Percentiles rank a stretch among this genome's conserved stretches.
Conservation (phyloP, 2,888 invertebrate genomes). For the Brachyopa scutellaris region DNA sequence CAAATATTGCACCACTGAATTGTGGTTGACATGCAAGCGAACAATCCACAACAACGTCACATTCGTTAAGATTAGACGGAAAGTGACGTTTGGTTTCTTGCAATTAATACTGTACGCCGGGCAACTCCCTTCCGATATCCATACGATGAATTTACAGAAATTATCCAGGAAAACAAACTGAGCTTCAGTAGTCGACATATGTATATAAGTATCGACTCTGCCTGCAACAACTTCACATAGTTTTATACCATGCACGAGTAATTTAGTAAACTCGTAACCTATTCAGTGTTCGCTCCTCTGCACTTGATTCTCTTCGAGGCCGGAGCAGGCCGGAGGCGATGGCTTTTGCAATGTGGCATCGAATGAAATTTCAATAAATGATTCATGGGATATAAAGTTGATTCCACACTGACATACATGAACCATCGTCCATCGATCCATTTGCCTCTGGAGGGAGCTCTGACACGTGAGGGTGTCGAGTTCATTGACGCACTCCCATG, state of each 20-base stretch:
- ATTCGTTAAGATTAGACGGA: no score
- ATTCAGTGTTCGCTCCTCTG: constrained; percentile 23
- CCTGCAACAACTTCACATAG: constrained; percentile 44
- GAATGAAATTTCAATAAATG: constrained; percentile 68
- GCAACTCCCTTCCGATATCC: not conserved
- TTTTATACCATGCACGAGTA: no score
- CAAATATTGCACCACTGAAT: no score
- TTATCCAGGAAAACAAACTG: constrained; percentile 23
- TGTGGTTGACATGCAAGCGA: no score
- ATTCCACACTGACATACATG: constrained; percentile 34
- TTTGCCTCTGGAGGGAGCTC: no score
- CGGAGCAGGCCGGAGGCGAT: not conserved
- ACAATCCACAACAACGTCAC: no score
- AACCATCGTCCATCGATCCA: no score
- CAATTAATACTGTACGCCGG: no score
- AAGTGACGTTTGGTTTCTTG: no score
- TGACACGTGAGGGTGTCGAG: constrained; percentile 26
- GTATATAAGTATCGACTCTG: no score
- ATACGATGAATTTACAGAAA: constrained; percentile 41
- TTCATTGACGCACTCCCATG: constrained; percentile 57
- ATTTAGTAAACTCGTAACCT: constrained; percentile 69
- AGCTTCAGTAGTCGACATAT: no score
- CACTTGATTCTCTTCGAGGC: constrained; percentile 22
- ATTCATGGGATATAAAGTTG: constrained; percentile 62
- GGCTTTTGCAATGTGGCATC: constrained; percentile 45